These are phyloP conservation scores for Podarcis raffonei DNA, from an alignment of 2,113 vertebrate species.

Conservation along the genomic window DNA sequence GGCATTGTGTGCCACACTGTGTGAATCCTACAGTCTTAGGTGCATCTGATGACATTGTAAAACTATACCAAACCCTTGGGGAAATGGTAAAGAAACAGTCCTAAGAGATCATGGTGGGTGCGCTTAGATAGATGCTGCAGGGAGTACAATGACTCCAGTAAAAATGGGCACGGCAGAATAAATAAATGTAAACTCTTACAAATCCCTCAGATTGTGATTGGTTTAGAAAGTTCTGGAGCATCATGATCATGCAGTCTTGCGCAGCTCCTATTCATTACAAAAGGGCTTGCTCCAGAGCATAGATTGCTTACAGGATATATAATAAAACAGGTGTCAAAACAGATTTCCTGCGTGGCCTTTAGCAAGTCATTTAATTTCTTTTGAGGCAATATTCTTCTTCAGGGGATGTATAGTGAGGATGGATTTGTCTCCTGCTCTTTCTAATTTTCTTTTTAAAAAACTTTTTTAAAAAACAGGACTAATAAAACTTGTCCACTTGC, in stretches of 20 bases:
- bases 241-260: not conserved
- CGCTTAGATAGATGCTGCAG: not conserved
- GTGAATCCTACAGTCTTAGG: not conserved
- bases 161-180: not conserved
- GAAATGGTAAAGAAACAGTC: not conserved
- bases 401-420: not conserved
- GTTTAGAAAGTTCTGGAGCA: no score
- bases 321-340: not conserved
- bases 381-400: slow-evolving; percentile 15
- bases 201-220: not conserved
- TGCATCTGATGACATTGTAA: not conserved
- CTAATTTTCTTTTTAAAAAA: not conserved
- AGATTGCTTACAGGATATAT: not conserved
- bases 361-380: not conserved
- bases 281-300: not conserved
- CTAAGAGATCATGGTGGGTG: not conserved
- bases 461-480: not conserved
- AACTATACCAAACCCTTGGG: not conserved
- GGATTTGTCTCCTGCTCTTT: not conserved
- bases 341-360: fast-evolving
- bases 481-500: not conserved
- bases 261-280: not conserved
- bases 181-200: not conserved
- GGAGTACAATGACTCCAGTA: not conserved
- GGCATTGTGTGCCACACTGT: not conserved